Percentiles rank a stretch among this genome's conserved stretches.
Conservation (phyloP, 2,113 vertebrate genomes). For the Corythaixoides concolor region DNA sequence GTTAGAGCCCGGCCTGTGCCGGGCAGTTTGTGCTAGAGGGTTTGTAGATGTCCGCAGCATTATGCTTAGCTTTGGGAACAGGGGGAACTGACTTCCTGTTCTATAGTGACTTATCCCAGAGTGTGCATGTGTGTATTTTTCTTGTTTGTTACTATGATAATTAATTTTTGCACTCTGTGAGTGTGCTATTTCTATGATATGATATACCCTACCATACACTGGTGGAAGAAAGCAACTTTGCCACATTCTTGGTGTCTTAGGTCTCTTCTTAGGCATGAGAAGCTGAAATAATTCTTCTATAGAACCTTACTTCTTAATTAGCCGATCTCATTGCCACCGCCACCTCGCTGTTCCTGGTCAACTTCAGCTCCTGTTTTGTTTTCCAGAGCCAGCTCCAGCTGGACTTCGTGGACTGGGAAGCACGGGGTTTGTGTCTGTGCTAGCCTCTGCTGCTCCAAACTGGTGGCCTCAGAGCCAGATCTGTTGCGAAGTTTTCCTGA, state of each 20-base stretch:
- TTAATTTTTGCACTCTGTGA: neutral
- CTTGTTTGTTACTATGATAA: neutral
- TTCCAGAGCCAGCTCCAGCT: neutral
- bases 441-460: neutral
- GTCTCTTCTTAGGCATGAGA: neutral
- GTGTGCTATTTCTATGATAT: neutral
- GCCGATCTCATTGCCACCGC: neutral
- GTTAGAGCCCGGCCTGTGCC: neutral
- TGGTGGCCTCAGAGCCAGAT: neutral
- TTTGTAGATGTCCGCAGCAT: neutral
- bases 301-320: neutral
- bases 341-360: neutral
- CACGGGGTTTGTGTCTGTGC: rapidly evolving
- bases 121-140: neutral
- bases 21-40: neutral
- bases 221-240: neutral
- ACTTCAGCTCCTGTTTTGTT: neutral
- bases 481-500: neutral
- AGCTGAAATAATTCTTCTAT: neutral
- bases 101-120: neutral
- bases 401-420: neutral
- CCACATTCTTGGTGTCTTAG: neutral
- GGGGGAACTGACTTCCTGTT: neutral
- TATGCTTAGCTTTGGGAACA: neutral
- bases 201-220: neutral